Evolutionary conservation across 2,888 invertebrate genomes (phyloP).

Genomic region (Chymomyza amoena): DNA sequence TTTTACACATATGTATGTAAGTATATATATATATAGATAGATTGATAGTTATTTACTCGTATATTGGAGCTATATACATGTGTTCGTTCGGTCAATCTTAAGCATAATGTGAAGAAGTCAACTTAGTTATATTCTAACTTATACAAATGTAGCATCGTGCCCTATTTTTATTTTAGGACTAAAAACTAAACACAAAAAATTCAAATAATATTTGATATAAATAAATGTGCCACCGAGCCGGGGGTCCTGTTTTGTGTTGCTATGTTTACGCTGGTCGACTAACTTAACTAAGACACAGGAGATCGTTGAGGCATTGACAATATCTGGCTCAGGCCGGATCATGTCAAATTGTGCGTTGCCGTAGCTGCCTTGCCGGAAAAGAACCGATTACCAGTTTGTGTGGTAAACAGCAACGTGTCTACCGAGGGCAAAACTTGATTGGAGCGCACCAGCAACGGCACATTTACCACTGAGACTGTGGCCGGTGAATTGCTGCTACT

Average conservation of each 20-base stretch:
- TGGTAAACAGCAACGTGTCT: slow-evolving; percentile 75
- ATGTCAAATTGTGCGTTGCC: slow-evolving; percentile 56
- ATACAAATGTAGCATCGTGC: slow-evolving; percentile 63
- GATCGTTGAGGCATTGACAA: slow-evolving; percentile 57
- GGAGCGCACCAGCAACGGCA: slow-evolving; percentile 64
- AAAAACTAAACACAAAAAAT: slow-evolving; percentile 48
- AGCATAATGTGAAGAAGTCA: slow-evolving; percentile 35
- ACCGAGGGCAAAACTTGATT: slow-evolving; percentile 77
- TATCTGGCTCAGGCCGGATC: slow-evolving; percentile 42
- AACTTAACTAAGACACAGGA: slow-evolving; percentile 72
- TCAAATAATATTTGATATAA: slow-evolving; percentile 3
- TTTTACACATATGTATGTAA: background rate
- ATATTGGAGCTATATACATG: slow-evolving; percentile 32
- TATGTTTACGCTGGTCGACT: slow-evolving; percentile 27
- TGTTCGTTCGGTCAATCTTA: slow-evolving; percentile 5
- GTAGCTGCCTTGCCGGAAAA: slow-evolving; percentile 51
- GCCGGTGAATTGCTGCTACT: slow-evolving; percentile 28
- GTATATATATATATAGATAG: slow-evolving; percentile 26
- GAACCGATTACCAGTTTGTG: slow-evolving; percentile 64
- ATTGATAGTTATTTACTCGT: slow-evolving; percentile 43
- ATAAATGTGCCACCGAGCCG: background rate
- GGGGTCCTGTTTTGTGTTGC: background rate
- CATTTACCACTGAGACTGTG: slow-evolving; percentile 59
- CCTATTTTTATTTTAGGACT: slow-evolving; percentile 39
- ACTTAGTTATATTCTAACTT: slow-evolving; percentile 50